Evolutionary conservation across 2,113 vertebrate species (phyloP).

Genomic region (Silurus asotus): DNA sequence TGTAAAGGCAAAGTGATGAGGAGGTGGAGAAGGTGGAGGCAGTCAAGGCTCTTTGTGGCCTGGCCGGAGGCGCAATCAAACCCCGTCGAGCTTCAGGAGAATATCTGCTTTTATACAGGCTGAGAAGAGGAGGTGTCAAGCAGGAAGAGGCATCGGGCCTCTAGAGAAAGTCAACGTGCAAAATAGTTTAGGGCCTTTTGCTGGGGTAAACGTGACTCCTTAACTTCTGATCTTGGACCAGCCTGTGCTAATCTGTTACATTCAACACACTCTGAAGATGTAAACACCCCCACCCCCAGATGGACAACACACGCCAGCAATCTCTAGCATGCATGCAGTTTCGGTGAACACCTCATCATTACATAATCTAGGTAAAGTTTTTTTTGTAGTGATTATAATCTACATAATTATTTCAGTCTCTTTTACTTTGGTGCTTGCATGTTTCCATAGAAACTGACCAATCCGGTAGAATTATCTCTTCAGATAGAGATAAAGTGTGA

Average conservation of each 20-base stretch:
- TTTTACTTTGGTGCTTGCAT: background rate
- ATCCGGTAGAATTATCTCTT: background rate
- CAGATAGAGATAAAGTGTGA: too few species aligned
- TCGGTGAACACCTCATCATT: background rate
- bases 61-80: conserved; percentile 64
- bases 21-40: conserved; percentile 10
- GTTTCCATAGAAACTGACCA: conserved; percentile 2
- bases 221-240: conserved; percentile 11
- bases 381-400: background rate
- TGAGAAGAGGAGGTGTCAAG: conserved; percentile 58
- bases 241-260: conserved; percentile 5
- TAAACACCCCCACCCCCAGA: background rate
- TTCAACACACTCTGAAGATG: conserved; percentile 17
- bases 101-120: conserved; percentile 63
- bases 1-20: conserved; percentile 48
- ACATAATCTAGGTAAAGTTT: background rate
- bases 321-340: background rate
- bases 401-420: background rate
- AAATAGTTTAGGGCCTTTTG: conserved; percentile 51
- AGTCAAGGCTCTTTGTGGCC: conserved; percentile 40
- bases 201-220: conserved; percentile 17
- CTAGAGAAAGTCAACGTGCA: conserved; percentile 37
- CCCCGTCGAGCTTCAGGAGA: conserved; percentile 39
- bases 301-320: background rate
- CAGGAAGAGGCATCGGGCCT: conserved; percentile 32